A percentile compares a stretch with the other conserved stretches of the same genome.
Conservation (phyloP, 2,113 vertebrate genomes). For the Nothoprocta perdicaria region DNA sequence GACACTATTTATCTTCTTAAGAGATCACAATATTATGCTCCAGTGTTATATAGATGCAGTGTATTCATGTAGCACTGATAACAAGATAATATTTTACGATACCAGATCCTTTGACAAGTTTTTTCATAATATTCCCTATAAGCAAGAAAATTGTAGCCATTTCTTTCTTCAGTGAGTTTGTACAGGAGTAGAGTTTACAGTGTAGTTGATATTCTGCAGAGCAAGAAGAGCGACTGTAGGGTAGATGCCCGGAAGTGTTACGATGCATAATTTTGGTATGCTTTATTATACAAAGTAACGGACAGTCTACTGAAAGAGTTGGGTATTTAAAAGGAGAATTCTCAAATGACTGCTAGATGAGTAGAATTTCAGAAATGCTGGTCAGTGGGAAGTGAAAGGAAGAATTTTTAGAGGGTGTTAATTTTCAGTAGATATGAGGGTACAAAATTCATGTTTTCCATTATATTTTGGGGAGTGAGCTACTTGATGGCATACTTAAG, state of each 20-base stretch:
- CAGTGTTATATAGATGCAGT: background rate
- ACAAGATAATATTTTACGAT: background rate
- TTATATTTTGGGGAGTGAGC: background rate
- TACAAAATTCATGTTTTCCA: background rate
- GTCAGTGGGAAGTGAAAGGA: background rate
- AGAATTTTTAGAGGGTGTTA: background rate
- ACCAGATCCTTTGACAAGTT: rapidly evolving
- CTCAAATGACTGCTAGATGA: background rate
- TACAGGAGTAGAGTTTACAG: background rate
- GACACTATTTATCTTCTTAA: background rate
- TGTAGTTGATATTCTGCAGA: background rate
- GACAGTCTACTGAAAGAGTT: background rate
- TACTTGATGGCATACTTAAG: background rate
- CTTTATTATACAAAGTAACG: background rate
- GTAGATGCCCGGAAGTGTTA: background rate
- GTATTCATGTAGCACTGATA: background rate
- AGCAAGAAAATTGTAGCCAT: background rate
- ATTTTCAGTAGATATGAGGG: background rate
- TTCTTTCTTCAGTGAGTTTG: background rate
- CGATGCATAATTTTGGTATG: background rate
- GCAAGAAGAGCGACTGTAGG: background rate
- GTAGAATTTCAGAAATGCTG: background rate
- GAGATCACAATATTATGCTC: background rate
- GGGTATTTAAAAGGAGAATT: background rate
- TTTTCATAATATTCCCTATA: background rate